Conservation (phyloP, 2,888 invertebrate genomes). For the Lathronympha strigana region DNA sequence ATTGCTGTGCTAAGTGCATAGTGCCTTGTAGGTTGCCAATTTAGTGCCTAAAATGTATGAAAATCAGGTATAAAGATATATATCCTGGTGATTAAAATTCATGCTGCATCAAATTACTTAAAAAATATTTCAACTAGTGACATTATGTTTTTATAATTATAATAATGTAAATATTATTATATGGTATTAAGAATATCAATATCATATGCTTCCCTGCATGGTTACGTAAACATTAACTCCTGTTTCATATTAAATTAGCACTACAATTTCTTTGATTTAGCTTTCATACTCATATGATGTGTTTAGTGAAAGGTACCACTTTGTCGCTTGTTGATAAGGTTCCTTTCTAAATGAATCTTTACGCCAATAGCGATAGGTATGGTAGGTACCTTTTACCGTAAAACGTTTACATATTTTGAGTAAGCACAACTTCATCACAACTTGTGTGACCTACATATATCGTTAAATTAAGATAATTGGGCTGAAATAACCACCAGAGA, state of each 20-base stretch:
- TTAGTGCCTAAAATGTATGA: conserved; percentile 76
- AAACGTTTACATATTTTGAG: conserved; percentile 20
- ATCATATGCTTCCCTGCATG: conserved; percentile 23
- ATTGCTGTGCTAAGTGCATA: conserved; percentile 84
- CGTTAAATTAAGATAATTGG: conserved; percentile 54
- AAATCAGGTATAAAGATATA: conserved; percentile 32
- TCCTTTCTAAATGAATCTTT: too few relatives aligned
- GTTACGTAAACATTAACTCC: conserved; percentile 25
- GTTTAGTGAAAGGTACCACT: too few relatives aligned
- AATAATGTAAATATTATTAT: conserved; percentile 22
- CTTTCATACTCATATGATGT: conserved; percentile 6
- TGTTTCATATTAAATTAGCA: conserved; percentile 22
- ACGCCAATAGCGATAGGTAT: too few relatives aligned
- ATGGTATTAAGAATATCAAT: conserved; percentile 13
- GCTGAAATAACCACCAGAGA: conserved; percentile 76
- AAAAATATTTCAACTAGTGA: neutral
- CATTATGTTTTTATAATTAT: conserved; percentile 17
- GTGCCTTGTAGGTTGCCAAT: conserved; percentile 86
- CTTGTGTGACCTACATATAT: conserved; percentile 18
- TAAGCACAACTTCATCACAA: conserved; percentile 20
- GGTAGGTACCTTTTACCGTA: too few relatives aligned
- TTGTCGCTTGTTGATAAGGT: too few relatives aligned
- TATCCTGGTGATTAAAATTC: conserved; percentile 25
- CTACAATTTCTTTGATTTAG: conserved; percentile 23
- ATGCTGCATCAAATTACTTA: conserved; percentile 24